Evolutionary conservation across 2,797 vertebrate species (phyloP).

Genomic region (Eleutherodactylus coqui): DNA sequence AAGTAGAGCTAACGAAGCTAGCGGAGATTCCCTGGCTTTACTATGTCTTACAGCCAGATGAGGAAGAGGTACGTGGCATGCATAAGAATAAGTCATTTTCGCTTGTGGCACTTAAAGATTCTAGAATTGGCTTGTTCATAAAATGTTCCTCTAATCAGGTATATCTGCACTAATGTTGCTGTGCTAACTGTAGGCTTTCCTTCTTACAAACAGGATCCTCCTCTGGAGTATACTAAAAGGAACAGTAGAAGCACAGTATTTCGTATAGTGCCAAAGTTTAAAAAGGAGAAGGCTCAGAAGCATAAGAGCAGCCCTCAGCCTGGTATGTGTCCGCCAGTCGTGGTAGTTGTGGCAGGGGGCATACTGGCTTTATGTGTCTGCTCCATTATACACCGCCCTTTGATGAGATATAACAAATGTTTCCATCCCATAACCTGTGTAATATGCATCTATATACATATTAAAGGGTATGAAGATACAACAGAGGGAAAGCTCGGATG

Average conservation of each 20-base stretch:
- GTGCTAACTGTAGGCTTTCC: neutral
- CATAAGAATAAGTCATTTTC: too few relatives aligned
- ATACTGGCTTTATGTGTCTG: neutral
- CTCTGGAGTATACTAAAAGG: constrained; percentile 95
- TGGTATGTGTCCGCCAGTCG: constrained; percentile 81
- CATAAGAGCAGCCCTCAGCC: constrained; percentile 90
- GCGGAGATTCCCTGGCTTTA: constrained; percentile 95
- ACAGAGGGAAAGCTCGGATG: neutral
- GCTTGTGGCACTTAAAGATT: neutral
- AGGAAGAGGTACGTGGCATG: constrained; percentile 86
- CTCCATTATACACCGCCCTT: neutral
- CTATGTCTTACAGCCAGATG: constrained; percentile 91
- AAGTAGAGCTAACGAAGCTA: constrained; percentile 89
- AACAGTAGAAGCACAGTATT: constrained; percentile 95
- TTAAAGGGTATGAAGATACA: too few relatives aligned
- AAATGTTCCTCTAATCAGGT: neutral
- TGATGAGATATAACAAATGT: neutral
- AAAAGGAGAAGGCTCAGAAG: constrained; percentile 94
- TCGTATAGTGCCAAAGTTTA: constrained; percentile 98
- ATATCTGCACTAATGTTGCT: neutral
- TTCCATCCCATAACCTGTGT: neutral
- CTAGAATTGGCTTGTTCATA: neutral
- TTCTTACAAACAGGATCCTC: constrained; percentile 83
- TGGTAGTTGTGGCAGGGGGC: neutral
- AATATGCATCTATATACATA: neutral